Evolutionary conservation across 1,140 invertebrate species (phyloP).

Genomic region (Hycleus phaleratus): DNA sequence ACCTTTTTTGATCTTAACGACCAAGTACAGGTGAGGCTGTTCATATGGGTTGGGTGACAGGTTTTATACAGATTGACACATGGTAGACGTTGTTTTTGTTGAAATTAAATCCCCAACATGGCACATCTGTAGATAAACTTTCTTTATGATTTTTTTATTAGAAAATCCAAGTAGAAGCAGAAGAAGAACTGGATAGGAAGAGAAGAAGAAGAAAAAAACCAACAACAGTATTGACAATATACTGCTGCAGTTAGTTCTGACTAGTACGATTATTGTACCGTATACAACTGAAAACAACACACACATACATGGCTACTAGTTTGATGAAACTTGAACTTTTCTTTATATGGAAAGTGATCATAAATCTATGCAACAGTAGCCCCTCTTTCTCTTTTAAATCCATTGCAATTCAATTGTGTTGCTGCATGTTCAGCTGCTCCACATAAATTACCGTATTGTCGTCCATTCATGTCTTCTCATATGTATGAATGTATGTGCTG

Average conservation of each 20-base stretch:
- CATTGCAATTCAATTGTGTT: constrained; percentile 17
- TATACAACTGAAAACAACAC: no score
- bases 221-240: no score
- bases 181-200: neutral
- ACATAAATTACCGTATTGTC: constrained; percentile 3
- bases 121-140: neutral
- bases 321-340: no score
- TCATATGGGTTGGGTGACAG: constrained; percentile 9
- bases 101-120: constrained; percentile 1
- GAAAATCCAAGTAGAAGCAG: neutral
- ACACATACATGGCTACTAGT: no score
- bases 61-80: neutral
- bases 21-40: constrained; percentile 2
- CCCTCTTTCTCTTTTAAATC: neutral
- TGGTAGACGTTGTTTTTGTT: neutral
- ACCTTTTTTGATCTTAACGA: no score
- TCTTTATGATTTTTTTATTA: neutral
- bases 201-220: neutral
- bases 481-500: no score
- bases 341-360: neutral
- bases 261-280: neutral
- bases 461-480: constrained; percentile 9
- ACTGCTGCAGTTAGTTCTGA: neutral
- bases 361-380: constrained; percentile 1
- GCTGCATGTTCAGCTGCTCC: constrained; percentile 7